Base-by-base conservation (phyloP, 2,797 vertebrate species). In the Hydrophis major region DNA sequence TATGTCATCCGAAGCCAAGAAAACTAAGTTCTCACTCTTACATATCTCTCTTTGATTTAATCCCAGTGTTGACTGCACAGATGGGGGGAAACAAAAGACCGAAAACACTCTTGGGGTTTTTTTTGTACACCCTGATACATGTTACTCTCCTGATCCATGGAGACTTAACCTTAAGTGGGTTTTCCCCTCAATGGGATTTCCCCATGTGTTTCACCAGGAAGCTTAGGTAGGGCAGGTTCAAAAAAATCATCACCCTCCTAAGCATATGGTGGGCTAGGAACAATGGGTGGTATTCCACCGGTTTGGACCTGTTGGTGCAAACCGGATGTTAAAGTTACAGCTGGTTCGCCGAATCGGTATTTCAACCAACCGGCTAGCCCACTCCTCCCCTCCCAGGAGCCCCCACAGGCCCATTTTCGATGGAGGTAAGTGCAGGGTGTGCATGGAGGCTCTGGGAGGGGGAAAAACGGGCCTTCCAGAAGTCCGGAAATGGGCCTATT, bases 201-300 rank as follows among this genome's bases (percentile, higher is more conserved):
- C 63, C 27, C 27, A 69, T n/a, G n/a, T 6, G 16, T 69, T 69
- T 69, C 16, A 0, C 13, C n/a, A 16, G 28, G 63, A 69, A 66
- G n/a, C 1, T 0, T 66, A 66, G 63, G 6, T 6, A n/a, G 28
- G 28, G 12, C 2, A 2, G 12, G 13, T 8, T 66, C 0, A 0
- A 14, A 66, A 66, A 66, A n/a, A 1, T 66, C 28, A n/a, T 2
- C 28, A 6, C 4, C 12, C 61, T 13, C 61, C 61, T 66, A 13
- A 66, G 4, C 27, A n/a, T 66, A 5, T 12, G 0, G 27, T 66
- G 61, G 0, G 27, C 28, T 28, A 12, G 3, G 27, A 12, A 28
- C 50, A 42, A 4, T 42, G 50, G 8, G 50, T 10, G 50, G 50
- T 50, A 50, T 50, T 8, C 50, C 50, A 53, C 8, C 8, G 50